Conservation (phyloP, 2,113 vertebrate species). For the Eclectus roratus region DNA sequence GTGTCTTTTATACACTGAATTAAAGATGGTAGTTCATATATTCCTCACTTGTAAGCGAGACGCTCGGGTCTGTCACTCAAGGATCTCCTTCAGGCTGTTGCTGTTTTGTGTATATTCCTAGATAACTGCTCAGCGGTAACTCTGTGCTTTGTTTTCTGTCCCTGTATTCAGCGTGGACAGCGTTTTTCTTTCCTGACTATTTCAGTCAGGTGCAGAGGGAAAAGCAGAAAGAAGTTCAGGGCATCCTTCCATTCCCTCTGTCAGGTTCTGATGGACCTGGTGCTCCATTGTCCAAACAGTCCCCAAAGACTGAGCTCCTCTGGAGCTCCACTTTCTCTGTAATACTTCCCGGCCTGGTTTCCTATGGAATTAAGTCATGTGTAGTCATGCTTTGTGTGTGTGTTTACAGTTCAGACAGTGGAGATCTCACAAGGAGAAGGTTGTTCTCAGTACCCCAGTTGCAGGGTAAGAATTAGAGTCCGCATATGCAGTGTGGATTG, state of each 20-base stretch:
- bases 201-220: not conserved
- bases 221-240: not conserved
- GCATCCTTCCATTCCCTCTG: not conserved
- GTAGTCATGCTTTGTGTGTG: not conserved
- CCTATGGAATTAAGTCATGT: not conserved
- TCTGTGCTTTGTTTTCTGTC: not conserved
- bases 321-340: not conserved
- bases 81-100: not conserved
- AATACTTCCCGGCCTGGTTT: not conserved
- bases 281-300: not conserved
- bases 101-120: not conserved
- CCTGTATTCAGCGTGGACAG: not conserved
- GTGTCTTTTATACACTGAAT: not conserved
- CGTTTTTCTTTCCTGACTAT: not conserved
- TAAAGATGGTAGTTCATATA: not conserved
- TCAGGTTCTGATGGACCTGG: not conserved
- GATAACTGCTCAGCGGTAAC: not conserved
- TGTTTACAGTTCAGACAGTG: not conserved
- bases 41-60: not conserved
- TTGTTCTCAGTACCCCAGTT: not conserved
- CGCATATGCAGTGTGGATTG: not conserved
- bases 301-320: not conserved
- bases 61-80: not conserved
- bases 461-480: not conserved
- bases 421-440: not conserved